Evolutionary conservation across 2,113 vertebrate species (phyloP).

Genomic region (Paedocypris sp.): DNA sequence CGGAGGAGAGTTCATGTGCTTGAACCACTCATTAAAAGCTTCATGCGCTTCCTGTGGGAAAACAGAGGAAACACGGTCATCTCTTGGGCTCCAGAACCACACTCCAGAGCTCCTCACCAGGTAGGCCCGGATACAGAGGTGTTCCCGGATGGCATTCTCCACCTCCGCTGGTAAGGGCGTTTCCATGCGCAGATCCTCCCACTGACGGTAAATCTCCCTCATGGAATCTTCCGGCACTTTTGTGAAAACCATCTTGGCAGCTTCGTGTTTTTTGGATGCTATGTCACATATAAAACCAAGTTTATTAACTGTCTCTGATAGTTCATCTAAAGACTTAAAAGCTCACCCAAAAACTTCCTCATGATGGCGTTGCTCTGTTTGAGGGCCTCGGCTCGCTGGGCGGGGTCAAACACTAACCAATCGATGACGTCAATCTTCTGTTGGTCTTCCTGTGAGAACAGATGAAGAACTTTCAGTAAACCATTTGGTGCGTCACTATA

Average conservation of each 20-base stretch:
- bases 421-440: slow-evolving; percentile 91
- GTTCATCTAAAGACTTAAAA: too few species aligned
- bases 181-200: slow-evolving; percentile 76
- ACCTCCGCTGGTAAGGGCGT: slow-evolving; percentile 77
- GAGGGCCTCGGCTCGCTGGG: slow-evolving; percentile 85
- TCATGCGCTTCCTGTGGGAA: slow-evolving; percentile 85
- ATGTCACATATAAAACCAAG: too few species aligned
- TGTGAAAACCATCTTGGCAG: slow-evolving; percentile 86
- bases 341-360: slow-evolving; percentile 88
- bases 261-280: slow-evolving; percentile 91
- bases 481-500: neutral
- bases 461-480: neutral
- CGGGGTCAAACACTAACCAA: slow-evolving; percentile 88
- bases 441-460: slow-evolving; percentile 68
- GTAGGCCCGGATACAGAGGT: slow-evolving; percentile 89
- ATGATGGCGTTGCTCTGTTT: slow-evolving; percentile 98
- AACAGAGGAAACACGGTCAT: slow-evolving; percentile 15
- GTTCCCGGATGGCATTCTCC: slow-evolving; percentile 88
- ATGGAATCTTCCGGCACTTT: slow-evolving; percentile 94
- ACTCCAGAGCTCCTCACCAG: slow-evolving; percentile 71
- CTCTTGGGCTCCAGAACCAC: too few species aligned
- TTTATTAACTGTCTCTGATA: too few species aligned
- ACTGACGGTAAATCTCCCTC: slow-evolving; percentile 83
- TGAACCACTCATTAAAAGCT: slow-evolving; percentile 94
- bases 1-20: slow-evolving; percentile 80